Evolutionary conservation across 1,140 invertebrate species (phyloP).

Genomic region (Trissolcus basalis): DNA sequence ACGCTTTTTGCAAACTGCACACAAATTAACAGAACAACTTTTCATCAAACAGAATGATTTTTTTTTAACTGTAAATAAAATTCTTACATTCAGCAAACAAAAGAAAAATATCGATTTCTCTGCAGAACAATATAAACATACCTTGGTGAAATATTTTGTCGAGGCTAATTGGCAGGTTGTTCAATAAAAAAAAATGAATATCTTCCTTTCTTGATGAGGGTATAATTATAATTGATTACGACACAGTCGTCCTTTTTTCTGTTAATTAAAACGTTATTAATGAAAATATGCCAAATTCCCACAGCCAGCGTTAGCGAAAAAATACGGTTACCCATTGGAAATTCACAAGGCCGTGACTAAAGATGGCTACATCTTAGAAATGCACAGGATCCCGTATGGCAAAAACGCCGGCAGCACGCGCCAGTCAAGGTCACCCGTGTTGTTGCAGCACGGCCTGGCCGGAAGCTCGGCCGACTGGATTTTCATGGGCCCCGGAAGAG

Average conservation of each 20-base stretch:
- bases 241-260: neutral
- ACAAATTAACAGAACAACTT: no score
- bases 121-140: neutral
- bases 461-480: conserved; percentile 79
- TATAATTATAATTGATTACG: neutral
- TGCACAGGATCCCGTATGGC: conserved; percentile 80
- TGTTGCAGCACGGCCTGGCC: conserved; percentile 82
- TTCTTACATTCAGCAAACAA: no score
- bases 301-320: conserved; percentile 75
- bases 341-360: conserved; percentile 79
- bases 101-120: neutral
- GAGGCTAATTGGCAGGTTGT: neutral
- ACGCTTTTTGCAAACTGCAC: no score
- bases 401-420: conserved; percentile 11
- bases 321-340: conserved; percentile 77
- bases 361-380: conserved; percentile 82
- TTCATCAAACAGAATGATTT: no score
- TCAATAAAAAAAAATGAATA: neutral
- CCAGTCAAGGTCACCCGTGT: conserved; percentile 72
- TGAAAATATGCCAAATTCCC: conserved; percentile 5
- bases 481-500: conserved; percentile 76
- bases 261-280: conserved; percentile 8
- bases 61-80: no score
- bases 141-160: neutral
- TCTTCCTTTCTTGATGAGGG: neutral